Base-by-base conservation (phyloP, 2,797 vertebrate species). In the Brotula barbata region DNA sequence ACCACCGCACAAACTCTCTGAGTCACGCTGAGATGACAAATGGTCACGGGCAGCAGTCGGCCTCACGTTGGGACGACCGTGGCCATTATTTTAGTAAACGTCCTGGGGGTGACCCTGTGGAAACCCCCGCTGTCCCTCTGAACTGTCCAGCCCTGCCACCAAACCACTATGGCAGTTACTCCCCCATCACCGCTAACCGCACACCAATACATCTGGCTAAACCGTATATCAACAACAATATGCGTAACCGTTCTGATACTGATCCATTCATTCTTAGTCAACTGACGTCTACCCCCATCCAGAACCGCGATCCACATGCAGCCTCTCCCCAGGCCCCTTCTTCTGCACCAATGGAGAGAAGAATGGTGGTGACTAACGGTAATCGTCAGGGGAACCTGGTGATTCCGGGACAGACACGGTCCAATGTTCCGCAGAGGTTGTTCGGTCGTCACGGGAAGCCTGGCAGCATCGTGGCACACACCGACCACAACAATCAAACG, bases 201-300 rank as follows among this genome's bases (percentile, higher is more conserved):
- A 68, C 68, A 0, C 77, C 82, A 16, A 37, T 67, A n/a, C 85
- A 69, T 51, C 51, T 86, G 7, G 83, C 88, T 45, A 92, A 86
- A 70, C 84, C 89, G 0, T 75, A 72, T 1, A 78, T 80, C 61
- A 85, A 86, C 23, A 86, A 90, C 64, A 84, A 85, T 67, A 66
- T 81, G 41, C 88, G 89, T 4, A 95, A 96, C 71, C 94, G 93
- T 46, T 97, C 95, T 0, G 95, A 95, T 21, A 98, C 96, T 0
- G 92, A 98, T 55, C 95, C 96, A 0, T 94, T 96, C 71, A 93
- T 98, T 64, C 92, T 96, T 19, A 96, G 95, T 80, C 93, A 93
- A 71, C 52, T 92, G 15, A 82, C 87, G 0, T 91, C 91, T 23
- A 90, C 91, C 0, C 91, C 92, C 0, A 34, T 85, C 57, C 64